Evolutionary conservation across 2,113 vertebrate genomes (phyloP).

Genomic region (Ariopsis seemanni): DNA sequence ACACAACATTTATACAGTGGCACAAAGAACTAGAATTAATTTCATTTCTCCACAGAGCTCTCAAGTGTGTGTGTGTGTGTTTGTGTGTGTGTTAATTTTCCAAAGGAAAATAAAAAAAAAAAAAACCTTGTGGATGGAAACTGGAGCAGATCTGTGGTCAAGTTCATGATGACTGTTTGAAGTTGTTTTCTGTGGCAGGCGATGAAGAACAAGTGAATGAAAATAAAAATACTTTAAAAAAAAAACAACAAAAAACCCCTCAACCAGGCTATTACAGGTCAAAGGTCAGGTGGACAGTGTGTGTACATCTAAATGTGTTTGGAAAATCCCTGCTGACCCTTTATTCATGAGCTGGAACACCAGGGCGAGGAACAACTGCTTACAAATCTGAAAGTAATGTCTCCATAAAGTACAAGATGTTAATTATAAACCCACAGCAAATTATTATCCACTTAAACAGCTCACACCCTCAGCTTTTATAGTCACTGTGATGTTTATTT

Average conservation of each 20-base stretch:
- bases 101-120: background rate
- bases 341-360: slow-evolving; percentile 2
- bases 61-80: background rate
- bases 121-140: slow-evolving; percentile 1
- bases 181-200: slow-evolving; percentile 52
- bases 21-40: background rate
- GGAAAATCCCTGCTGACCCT: slow-evolving; percentile 38
- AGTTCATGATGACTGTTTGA: slow-evolving; percentile 43
- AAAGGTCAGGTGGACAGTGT: slow-evolving; percentile 52
- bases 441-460: background rate
- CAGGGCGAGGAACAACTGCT: background rate
- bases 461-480: background rate
- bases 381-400: background rate
- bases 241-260: slow-evolving; percentile 19
- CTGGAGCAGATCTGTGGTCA: background rate
- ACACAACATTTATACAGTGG: background rate
- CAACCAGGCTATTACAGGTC: slow-evolving; percentile 39
- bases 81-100: slow-evolving; percentile 5
- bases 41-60: background rate
- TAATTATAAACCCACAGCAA: background rate
- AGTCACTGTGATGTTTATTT: background rate
- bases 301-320: background rate
- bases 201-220: background rate
- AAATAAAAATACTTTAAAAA: background rate
- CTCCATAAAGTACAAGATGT: background rate